Conservation (phyloP, 2,113 vertebrate genomes). For the Callaeas wilsoni region DNA sequence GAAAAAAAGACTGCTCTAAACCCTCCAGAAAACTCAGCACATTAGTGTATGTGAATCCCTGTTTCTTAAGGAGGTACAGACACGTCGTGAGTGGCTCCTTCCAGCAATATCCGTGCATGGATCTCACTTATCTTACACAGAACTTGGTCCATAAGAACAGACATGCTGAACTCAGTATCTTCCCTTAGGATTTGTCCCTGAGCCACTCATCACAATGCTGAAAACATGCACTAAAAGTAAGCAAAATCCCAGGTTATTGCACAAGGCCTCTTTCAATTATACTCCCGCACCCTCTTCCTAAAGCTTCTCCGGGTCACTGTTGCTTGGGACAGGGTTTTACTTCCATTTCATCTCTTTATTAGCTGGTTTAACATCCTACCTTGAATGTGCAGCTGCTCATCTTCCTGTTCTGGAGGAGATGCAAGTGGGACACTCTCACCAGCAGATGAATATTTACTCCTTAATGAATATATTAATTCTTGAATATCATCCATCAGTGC, state of each 20-base stretch:
- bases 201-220: neutral
- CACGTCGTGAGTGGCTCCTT: neutral
- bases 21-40: neutral
- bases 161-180: neutral
- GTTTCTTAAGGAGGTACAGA: neutral
- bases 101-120: neutral
- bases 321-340: neutral
- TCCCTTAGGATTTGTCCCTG: neutral
- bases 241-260: neutral
- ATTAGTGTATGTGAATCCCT: neutral
- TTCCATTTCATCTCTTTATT: neutral
- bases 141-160: neutral
- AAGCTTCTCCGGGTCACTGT: neutral
- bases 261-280: neutral
- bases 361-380: constrained; percentile 44
- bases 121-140: neutral
- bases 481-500: constrained; percentile 86
- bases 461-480: constrained; percentile 85
- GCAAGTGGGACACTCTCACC: constrained; percentile 70
- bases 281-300: neutral
- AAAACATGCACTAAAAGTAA: neutral
- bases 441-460: constrained; percentile 76
- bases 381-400: neutral
- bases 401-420: neutral
- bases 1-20: neutral